phyloP scores from a whole-genome alignment of 2,113 vertebrate genomes.

The Micronycteris hirsuta region DNA sequence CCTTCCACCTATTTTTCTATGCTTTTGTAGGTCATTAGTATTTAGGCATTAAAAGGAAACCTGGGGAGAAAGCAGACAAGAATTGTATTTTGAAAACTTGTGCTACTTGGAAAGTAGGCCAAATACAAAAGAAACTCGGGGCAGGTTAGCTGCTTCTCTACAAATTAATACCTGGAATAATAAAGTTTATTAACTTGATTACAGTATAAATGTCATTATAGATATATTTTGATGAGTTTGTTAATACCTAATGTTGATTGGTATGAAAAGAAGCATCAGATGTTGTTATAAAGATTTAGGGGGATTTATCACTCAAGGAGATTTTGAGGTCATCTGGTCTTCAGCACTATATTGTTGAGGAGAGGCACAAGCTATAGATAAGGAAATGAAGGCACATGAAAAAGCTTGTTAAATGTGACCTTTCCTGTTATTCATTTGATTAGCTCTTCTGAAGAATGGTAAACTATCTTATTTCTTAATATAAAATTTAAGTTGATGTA shows the following conservation, averaged over 20 bases:
- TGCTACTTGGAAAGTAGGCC: neutral
- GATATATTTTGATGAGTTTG: neutral
- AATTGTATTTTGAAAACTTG: neutral
- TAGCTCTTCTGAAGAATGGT: neutral
- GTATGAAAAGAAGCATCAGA: neutral
- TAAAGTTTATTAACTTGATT: neutral
- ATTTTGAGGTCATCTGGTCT: neutral
- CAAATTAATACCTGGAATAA: neutral
- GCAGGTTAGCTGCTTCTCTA: neutral
- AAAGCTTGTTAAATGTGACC: neutral
- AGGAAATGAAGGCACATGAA: neutral
- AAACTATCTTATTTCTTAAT: neutral
- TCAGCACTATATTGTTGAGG: neutral
- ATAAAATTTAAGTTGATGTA: neutral
- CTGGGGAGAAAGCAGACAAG: neutral
- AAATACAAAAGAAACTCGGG: neutral
- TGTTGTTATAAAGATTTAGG: neutral
- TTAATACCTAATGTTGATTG: neutral
- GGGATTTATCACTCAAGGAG: neutral
- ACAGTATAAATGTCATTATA: neutral
- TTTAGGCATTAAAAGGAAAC: neutral
- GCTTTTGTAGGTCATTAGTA: neutral
- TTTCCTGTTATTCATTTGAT: neutral
- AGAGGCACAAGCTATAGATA: neutral
- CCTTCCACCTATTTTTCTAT: neutral